Percentiles rank a stretch among this genome's conserved stretches.
Evolutionary conservation across 2,797 vertebrate genomes (phyloP).

Genomic region (Pseudomugil gertrudae): DNA sequence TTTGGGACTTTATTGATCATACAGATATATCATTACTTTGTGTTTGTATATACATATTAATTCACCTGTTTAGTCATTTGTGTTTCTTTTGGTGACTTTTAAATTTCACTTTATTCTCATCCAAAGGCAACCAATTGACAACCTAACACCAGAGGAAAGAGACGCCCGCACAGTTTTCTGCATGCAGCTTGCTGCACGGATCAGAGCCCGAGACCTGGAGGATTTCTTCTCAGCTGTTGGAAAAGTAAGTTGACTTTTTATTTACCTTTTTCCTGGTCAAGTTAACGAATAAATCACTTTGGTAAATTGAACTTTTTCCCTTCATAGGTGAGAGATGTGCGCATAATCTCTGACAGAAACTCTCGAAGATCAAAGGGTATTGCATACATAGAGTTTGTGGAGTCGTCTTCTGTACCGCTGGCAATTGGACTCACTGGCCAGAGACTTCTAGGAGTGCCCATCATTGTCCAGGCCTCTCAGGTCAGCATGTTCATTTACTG

Average conservation of each 20-base stretch:
- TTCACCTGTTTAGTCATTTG: not conserved
- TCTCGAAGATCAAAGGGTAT: slow-evolving; percentile 98
- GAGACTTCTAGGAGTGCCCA: slow-evolving; percentile 95
- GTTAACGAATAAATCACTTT: not conserved
- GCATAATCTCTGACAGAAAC: slow-evolving; percentile 98
- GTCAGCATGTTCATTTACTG: slow-evolving; percentile 68
- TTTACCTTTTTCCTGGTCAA: not conserved
- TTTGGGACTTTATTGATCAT: too few relatives aligned
- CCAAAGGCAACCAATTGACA: slow-evolving; percentile 94
- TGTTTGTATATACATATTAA: not conserved
- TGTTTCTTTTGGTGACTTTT: not conserved
- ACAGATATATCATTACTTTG: too few relatives aligned
- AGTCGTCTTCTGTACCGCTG: slow-evolving; percentile 94
- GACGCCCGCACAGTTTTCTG: slow-evolving; percentile 99
- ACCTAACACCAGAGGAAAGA: slow-evolving; percentile 95
- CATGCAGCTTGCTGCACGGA: slow-evolving; percentile 98
- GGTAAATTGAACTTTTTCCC: not conserved
- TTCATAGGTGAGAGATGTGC: slow-evolving; percentile 93
- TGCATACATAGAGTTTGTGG: slow-evolving; percentile 98
- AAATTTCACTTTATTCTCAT: not conserved
- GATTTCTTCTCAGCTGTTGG: slow-evolving; percentile 99
- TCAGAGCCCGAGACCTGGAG: slow-evolving; percentile 95
- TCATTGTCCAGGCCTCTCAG: slow-evolving; percentile 98
- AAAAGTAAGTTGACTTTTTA: slow-evolving; percentile 82
- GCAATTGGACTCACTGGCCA: slow-evolving; percentile 98